Evolutionary conservation across 1,140 invertebrate genomes (phyloP), one percentile per base, ranked within the genome.

Genomic region (Lysiphlebus fabarum): DNA sequence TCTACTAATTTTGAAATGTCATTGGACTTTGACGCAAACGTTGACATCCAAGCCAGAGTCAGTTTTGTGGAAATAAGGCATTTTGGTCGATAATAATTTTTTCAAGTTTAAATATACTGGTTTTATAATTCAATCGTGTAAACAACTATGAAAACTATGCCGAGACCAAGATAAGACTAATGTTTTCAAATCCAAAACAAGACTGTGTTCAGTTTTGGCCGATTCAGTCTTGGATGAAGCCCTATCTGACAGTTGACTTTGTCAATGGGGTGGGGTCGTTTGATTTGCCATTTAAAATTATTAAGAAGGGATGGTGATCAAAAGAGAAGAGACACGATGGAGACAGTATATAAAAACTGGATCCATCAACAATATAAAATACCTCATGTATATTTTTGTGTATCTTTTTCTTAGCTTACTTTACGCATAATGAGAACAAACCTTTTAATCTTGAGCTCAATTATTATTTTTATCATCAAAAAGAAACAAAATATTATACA

Each of bases 341-440:
- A 53, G 56, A 53, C 57, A 38, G 53, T 34, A 42, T 36, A 51
- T 59, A 65, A 65, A 65, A 65, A 65, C 63, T 65, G 57, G 63
- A 64, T 61, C 53, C 60, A 51, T 60, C 55, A 54, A 26, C 17
- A 26, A 26, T 26, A 26, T 26, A 26, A 26, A 26, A 17, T 17
- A 55, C 41, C 17, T 36, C 12, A 42, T 42, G 42, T n/a, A 9
- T n/a, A 9, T 44, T 41, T 50, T 53, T 17, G 17, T 26, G 17
- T 26, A 26, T 26, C 17, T 26, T 17, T 17, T 51, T 50, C 53
- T 36, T 38, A 54, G 37, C 58, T 53, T 45, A 38, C n/a, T 37
- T 43, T 41, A 26, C 8, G 56, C n/a, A 58, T 62, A 62, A 59
- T 59, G 53, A 62, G 59, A 58, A 60, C 60, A 57, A 64, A 59